Evolutionary conservation across 2,888 invertebrate genomes (phyloP), one percentile per base, ranked within the genome.

Genomic region (Gymnocheta viridis): DNA sequence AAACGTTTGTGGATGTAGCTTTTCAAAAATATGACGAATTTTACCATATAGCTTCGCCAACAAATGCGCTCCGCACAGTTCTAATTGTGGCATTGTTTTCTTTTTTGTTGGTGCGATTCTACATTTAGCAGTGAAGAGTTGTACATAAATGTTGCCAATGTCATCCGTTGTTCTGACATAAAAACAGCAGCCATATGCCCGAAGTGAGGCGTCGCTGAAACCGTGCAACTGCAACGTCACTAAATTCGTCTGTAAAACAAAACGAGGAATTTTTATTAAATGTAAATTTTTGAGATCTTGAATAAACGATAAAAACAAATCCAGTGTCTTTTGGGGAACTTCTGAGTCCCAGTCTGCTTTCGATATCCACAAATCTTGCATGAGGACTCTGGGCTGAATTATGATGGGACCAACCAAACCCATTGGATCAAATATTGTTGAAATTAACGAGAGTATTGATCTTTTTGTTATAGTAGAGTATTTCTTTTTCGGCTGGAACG

Each of bases 351-450:
- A 77, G 32, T 77, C 41, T n/a, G n/a, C n/a, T n/a, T n/a, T n/a
- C n/a, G n/a, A n/a, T n/a, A n/a, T n/a, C n/a, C n/a, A n/a, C n/a
- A n/a, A n/a, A n/a, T n/a, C n/a, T n/a, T n/a, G n/a, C n/a, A n/a
- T n/a, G n/a, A n/a, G n/a, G n/a, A 81, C 62, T 78, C 80, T 82
- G 24, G 73, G 44, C 38, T 69, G 72, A 10, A 85, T 82, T 17
- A 86, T 67, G 6, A 86, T 14, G n/a, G 78, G 80, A 54, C 60
- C 72, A 29, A 80, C n/a, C 12, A 74, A 58, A 38, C 70, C 73
- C 24, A 84, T 41, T 29, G 80, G 67, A 72, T 84, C 73, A 9
- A 54, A 56, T 41, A 69, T 41, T 24, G 54, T 56, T 41, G 56
- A 69, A 22, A 74, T 70, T 51, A 80, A 9, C 32, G 70, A 82